Percentiles rank a stretch among this genome's conserved stretches.
Evolutionary conservation across 2,888 invertebrate species (phyloP).

Genomic region (Parascotia fuliginaria): DNA sequence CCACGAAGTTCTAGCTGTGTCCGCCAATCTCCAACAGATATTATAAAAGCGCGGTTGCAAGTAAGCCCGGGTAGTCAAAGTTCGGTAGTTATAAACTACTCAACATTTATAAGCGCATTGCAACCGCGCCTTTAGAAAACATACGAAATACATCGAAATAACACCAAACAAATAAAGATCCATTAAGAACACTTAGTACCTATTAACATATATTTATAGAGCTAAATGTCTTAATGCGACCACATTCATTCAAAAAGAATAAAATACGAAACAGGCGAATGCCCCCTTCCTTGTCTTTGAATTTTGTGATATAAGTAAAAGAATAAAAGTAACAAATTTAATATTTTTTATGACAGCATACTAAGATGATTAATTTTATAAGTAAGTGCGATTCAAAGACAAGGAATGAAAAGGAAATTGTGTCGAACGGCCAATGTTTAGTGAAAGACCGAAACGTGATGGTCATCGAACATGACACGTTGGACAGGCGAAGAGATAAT

Average conservation of each 20-base stretch:
- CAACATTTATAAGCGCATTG: constrained; percentile 39
- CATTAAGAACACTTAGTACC: constrained; percentile 68
- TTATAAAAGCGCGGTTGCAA: constrained; percentile 74
- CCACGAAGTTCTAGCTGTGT: constrained; percentile 71
- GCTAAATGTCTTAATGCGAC: constrained; percentile 67
- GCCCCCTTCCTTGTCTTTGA: constrained; percentile 57
- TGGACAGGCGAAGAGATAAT: constrained; percentile 59
- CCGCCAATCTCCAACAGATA: constrained; percentile 62
- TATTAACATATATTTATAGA: constrained; percentile 66
- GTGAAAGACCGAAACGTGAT: constrained; percentile 57
- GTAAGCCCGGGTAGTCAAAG: constrained; percentile 27
- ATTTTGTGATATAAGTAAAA: too few relatives aligned
- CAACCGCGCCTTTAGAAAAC: constrained; percentile 65
- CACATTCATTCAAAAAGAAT: constrained; percentile 74
- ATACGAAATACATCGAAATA: constrained; percentile 46
- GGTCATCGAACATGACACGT: constrained; percentile 49
- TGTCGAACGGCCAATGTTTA: constrained; percentile 57
- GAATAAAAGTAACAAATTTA: too few relatives aligned
- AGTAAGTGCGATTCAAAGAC: constrained; percentile 50
- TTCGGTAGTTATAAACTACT: constrained; percentile 1
- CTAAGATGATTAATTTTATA: not conserved
- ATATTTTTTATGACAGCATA: too few relatives aligned
- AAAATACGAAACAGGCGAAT: constrained; percentile 69
- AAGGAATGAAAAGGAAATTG: constrained; percentile 52
- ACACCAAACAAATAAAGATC: constrained; percentile 72